Conservation (phyloP, 2,888 invertebrate genomes). For the Cepaea hortensis region DNA sequence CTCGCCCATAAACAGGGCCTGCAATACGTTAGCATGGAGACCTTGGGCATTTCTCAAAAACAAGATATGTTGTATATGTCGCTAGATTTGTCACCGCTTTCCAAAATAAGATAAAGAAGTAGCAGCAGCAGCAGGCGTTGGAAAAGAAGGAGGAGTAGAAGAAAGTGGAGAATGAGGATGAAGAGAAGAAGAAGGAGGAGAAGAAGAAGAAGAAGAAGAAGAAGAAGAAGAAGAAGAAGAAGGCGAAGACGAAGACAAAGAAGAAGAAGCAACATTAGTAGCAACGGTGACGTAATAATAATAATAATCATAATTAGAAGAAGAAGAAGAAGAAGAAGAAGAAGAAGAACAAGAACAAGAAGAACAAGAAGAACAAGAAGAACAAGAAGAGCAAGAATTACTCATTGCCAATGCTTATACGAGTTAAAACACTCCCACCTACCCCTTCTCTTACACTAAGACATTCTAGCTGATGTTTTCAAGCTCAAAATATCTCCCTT, state of each 20-base stretch:
- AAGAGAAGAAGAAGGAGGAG: constrained; percentile 6
- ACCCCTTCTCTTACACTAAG: no score
- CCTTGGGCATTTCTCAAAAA: no score
- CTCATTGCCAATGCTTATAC: no score
- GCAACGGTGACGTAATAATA: background rate
- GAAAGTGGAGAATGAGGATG: constrained; percentile 13
- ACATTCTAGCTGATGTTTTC: no score
- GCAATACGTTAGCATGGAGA: no score
- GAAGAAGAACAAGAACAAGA: background rate
- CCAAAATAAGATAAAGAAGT: background rate
- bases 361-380: background rate
- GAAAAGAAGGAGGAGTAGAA: constrained; percentile 18
- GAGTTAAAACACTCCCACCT: no score
- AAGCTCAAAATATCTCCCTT: no score
- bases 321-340: background rate
- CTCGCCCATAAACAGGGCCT: no score
- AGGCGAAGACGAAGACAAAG: background rate
- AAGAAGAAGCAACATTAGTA: background rate
- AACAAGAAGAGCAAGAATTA: no score
- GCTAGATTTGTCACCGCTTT: no score
- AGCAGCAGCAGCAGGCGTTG: background rate
- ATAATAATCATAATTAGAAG: background rate
- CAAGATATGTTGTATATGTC: no score
- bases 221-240: constrained; percentile 1
- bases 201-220: background rate